A percentile compares a stretch with the other conserved stretches of the same genome.
phyloP scores from a whole-genome alignment of 2,888 invertebrate genomes.

The Lasius platythorax region DNA sequence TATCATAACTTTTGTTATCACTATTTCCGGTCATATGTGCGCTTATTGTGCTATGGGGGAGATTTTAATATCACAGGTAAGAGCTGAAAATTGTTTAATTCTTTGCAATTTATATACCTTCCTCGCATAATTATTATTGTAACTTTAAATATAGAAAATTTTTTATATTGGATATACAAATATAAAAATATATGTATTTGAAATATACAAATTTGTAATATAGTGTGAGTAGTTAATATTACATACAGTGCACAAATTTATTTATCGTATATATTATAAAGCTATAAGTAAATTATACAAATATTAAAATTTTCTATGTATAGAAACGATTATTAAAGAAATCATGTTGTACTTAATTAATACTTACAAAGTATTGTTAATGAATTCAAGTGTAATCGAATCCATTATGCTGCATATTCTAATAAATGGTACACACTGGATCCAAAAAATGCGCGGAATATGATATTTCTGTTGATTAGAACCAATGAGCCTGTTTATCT shows the following conservation, averaged over 20 bases:
- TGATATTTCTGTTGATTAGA: slow-evolving; percentile 19
- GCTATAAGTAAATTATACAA: slow-evolving; percentile 46
- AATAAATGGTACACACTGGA: slow-evolving; percentile 33
- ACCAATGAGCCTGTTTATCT: slow-evolving; percentile 16
- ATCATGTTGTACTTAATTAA: background rate
- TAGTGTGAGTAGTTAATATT: background rate
- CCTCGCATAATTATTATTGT: background rate
- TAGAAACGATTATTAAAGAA: no score
- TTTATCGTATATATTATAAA: background rate
- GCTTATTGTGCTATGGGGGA: slow-evolving; percentile 19
- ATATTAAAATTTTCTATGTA: background rate
- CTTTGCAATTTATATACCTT: background rate
- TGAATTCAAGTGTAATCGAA: slow-evolving; percentile 6
- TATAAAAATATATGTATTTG: no score
- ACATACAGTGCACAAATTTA: background rate
- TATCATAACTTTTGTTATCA: background rate
- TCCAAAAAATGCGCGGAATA: background rate
- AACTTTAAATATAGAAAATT: background rate
- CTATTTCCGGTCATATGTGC: background rate
- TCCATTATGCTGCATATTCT: slow-evolving; percentile 16
- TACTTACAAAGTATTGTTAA: background rate
- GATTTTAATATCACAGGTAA: background rate
- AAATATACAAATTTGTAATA: no score
- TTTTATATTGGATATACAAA: no score
- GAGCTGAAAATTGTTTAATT: background rate